These are phyloP conservation scores for Ceratosolen fusciceps DNA, from an alignment of 1,140 invertebrate genomes.

Conservation along the genomic window DNA sequence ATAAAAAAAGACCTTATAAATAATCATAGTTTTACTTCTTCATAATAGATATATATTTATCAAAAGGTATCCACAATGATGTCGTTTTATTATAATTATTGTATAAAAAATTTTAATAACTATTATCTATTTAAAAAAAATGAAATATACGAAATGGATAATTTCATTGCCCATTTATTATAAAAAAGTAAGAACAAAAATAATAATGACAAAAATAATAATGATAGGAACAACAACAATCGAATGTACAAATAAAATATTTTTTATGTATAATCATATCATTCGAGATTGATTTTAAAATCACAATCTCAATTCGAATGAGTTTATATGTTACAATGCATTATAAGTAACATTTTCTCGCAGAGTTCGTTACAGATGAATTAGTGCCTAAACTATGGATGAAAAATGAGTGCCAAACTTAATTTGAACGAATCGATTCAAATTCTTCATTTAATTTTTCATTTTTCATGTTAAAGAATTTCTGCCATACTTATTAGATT, in stretches of 20 bases:
- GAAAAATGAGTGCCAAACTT: slow-evolving; percentile 47
- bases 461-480: background rate
- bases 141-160: too few species aligned
- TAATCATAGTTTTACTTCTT: slow-evolving; percentile 13
- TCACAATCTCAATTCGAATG: background rate
- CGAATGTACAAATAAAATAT: background rate
- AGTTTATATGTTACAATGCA: slow-evolving; percentile 40
- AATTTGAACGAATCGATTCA: slow-evolving; percentile 22
- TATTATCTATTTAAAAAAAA: too few species aligned
- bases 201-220: too few species aligned
- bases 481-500: background rate
- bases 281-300: background rate
- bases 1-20: slow-evolving; percentile 29
- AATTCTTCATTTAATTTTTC: slow-evolving; percentile 1
- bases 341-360: slow-evolving; percentile 38
- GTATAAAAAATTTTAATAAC: too few species aligned
- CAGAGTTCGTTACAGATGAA: slow-evolving; percentile 2
- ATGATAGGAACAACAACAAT: background rate
- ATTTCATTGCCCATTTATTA: too few species aligned
- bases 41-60: too few species aligned
- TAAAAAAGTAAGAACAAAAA: too few species aligned
- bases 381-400: slow-evolving; percentile 43
- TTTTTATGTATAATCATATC: background rate
- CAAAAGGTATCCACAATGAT: too few species aligned
- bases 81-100: too few species aligned